These are phyloP conservation scores for Dreissena polymorpha DNA, from an alignment of 1,140 invertebrate species.

Conservation along the genomic window DNA sequence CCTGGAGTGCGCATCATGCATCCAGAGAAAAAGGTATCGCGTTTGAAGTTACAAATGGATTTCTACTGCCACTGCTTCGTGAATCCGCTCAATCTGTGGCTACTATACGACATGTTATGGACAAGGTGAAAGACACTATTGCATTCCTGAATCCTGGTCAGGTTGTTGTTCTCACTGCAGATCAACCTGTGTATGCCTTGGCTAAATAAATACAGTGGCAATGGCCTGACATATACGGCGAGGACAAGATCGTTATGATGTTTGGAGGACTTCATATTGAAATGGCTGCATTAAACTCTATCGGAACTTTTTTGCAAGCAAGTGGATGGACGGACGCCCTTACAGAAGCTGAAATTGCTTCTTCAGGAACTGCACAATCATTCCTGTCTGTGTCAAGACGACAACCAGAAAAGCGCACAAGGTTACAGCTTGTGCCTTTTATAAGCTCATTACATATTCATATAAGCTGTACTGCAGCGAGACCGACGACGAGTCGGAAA, in stretches of 20 bases:
- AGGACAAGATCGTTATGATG: constrained; percentile 56
- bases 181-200: constrained; percentile 61
- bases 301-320: constrained; percentile 58
- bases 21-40: neutral
- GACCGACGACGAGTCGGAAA: neutral
- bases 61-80: constrained; percentile 50
- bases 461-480: neutral
- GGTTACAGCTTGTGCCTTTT: constrained; percentile 34
- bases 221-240: constrained; percentile 61
- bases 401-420: constrained; percentile 53
- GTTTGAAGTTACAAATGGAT: constrained; percentile 11
- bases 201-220: constrained; percentile 64
- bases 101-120: constrained; percentile 60
- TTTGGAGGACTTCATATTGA: constrained; percentile 49
- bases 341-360: constrained; percentile 39
- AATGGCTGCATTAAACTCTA: constrained; percentile 21
- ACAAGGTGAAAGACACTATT: constrained; percentile 53
- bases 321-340: constrained; percentile 60
- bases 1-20: constrained; percentile 22
- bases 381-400: constrained; percentile 51
- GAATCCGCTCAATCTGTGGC: constrained; percentile 55
- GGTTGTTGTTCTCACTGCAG: constrained; percentile 52
- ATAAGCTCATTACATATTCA: constrained; percentile 14
- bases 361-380: constrained; percentile 55
- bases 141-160: constrained; percentile 62